Base-by-base conservation (phyloP, 2,113 vertebrate genomes). In the Pelusios castaneus region DNA sequence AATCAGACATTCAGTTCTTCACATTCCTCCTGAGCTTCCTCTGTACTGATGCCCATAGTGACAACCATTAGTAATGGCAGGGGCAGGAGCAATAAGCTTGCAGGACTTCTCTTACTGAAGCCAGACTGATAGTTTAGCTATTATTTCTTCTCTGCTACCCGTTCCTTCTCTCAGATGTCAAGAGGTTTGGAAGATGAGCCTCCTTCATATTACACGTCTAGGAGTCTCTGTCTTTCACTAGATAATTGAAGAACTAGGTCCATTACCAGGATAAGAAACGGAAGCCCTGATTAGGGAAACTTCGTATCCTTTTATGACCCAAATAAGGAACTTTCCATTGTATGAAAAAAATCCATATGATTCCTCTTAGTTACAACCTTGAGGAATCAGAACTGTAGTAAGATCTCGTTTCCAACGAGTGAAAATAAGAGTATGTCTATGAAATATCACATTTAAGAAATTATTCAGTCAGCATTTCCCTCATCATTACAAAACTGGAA, bases 401-500 rank as follows among this genome's bases (percentile, higher is more conserved):
- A 41, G n/a, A 52, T 25, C 41, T 75, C 34, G 10, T 84, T 88
- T 84, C 82, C 6, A 89, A 55, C 3, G 25, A 87, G 52, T 34
- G 77, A 55, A 22, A 8, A 5, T 0, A 0, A 77, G 38, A 84
- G 6, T 80, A 88, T 10, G 47, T 47, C 47, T 31, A 79, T 82
- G 95, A 9, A 90, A 81, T 34, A 80, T 89, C 92, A 95, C 85
- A 94, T 54, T 93, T 92, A 93, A 78, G 93, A 97, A 92, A 97
- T 97, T 95, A 96, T 95, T 85, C 87, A 95, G 95, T 94, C 94
- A 94, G 85, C 89, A 12, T 47, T 54, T 79, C 83, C 52, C 80
- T 85, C 95, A 45, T 47, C 77, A 93, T 83, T 90, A 79, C 90
- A 93, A n/a, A 94, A 97, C 95, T 97, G 96, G 22, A 90, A 91